phyloP scores from a whole-genome alignment of 1,140 invertebrate species.

The Rhagoletis pomonella region DNA sequence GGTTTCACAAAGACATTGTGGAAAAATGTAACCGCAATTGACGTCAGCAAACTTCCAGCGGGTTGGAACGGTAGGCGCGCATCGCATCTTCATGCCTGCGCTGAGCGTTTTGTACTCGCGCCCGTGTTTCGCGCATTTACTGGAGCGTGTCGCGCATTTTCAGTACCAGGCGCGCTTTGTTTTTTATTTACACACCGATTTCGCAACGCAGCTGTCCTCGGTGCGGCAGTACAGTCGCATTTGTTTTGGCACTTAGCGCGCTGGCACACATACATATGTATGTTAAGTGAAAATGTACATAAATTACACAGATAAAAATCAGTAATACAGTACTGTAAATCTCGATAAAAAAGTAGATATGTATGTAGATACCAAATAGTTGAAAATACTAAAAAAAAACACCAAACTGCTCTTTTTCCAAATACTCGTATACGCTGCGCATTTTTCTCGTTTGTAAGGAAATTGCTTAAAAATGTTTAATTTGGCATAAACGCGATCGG shows the following conservation, averaged over 20 bases:
- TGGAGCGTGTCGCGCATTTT: neutral
- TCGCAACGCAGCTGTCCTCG: neutral
- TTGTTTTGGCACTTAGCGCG: constrained; percentile 24
- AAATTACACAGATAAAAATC: neutral
- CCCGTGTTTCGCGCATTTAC: neutral
- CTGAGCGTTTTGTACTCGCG: too few relatives aligned
- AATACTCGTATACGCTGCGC: neutral
- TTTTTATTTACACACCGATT: neutral
- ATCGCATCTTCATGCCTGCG: too few relatives aligned
- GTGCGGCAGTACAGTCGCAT: neutral
- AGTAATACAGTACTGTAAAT: neutral
- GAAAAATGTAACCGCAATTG: neutral
- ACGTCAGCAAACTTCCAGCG: neutral
- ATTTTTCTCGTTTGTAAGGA: neutral
- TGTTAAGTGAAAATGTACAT: neutral
- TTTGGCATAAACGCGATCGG: neutral
- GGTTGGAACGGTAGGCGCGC: neutral
- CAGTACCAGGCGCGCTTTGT: neutral
- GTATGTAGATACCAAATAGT: neutral
- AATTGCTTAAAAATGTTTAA: neutral
- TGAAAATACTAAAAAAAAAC: neutral
- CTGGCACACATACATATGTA: neutral
- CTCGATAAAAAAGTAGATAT: neutral
- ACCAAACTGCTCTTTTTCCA: too few relatives aligned
- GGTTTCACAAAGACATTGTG: constrained; percentile 14